Evolutionary conservation across 2,113 vertebrate genomes (phyloP).

Genomic region (Corvus cornix): DNA sequence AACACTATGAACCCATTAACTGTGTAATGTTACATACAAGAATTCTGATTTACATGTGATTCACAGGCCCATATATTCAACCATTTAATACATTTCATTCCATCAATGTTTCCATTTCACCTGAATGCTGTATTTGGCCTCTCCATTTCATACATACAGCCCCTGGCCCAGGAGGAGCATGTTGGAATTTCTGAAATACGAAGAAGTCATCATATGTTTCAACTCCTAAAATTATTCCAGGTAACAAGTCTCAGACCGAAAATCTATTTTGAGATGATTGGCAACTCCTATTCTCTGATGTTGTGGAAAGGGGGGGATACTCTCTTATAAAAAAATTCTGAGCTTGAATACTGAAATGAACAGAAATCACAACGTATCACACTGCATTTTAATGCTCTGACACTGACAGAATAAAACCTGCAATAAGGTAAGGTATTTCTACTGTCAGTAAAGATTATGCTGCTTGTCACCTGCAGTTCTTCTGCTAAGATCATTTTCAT

Average conservation of each 20-base stretch:
- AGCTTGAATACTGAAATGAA: not conserved
- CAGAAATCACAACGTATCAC: constrained; percentile 11
- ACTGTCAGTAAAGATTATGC: not conserved
- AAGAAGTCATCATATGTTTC: not conserved
- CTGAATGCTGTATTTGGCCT: not conserved
- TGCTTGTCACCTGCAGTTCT: not conserved
- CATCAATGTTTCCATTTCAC: not conserved
- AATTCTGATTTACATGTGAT: not conserved
- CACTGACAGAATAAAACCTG: not conserved
- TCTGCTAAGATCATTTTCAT: not conserved
- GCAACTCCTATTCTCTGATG: not conserved
- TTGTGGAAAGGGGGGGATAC: not conserved
- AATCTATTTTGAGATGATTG: not conserved
- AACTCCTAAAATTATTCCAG: not conserved
- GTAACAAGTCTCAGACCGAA: not conserved
- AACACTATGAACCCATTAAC: not conserved
- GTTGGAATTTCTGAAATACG: not conserved
- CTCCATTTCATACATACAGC: not conserved
- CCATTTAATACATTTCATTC: not conserved
- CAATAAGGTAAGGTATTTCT: not conserved
- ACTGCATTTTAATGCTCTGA: not conserved
- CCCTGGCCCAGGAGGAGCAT: not conserved
- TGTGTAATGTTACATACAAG: rapidly evolving
- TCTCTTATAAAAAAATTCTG: not conserved
- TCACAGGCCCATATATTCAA: not conserved